Conservation (phyloP, 2,888 invertebrate species). For the Polyploca ridens region DNA sequence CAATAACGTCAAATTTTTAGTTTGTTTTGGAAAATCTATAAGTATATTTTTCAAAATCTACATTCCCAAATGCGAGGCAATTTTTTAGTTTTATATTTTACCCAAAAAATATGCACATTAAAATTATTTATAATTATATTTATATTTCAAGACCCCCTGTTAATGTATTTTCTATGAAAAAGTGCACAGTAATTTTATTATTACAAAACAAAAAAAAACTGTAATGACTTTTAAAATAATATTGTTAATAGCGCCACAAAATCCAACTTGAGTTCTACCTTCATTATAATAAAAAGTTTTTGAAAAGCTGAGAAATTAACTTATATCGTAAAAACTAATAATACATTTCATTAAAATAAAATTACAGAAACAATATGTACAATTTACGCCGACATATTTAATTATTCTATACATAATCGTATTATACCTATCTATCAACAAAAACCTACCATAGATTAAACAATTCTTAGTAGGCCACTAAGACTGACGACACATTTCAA, state of each 20-base stretch:
- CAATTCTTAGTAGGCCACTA: constrained; percentile 76
- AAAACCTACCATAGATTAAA: constrained; percentile 74
- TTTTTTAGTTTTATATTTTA: constrained; percentile 73
- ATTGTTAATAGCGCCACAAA: constrained; percentile 71
- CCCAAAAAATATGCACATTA: constrained; percentile 65
- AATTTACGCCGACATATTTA: constrained; percentile 71
- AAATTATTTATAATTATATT: constrained; percentile 33
- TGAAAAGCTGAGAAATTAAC: constrained; percentile 73
- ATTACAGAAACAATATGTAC: constrained; percentile 82
- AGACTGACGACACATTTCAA: constrained; percentile 76
- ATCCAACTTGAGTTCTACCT: constrained; percentile 73
- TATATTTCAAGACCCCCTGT: constrained; percentile 71
- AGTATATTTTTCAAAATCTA: constrained; percentile 81
- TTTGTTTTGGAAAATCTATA: constrained; percentile 75
- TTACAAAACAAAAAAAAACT: constrained; percentile 35
- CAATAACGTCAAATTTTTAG: constrained; percentile 70
- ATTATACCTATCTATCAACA: constrained; percentile 79
- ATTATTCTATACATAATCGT: constrained; percentile 79
- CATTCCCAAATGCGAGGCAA: constrained; percentile 84
- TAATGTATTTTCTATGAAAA: constrained; percentile 67
- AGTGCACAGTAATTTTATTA: constrained; percentile 44
- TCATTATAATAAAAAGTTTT: constrained; percentile 62
- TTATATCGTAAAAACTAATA: constrained; percentile 71
- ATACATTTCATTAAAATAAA: constrained; percentile 78
- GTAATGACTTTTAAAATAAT: constrained; percentile 43